Percentiles rank a stretch among this genome's conserved stretches.
Conservation (phyloP, 2,888 invertebrate species). For the Esperia sulphurella region DNA sequence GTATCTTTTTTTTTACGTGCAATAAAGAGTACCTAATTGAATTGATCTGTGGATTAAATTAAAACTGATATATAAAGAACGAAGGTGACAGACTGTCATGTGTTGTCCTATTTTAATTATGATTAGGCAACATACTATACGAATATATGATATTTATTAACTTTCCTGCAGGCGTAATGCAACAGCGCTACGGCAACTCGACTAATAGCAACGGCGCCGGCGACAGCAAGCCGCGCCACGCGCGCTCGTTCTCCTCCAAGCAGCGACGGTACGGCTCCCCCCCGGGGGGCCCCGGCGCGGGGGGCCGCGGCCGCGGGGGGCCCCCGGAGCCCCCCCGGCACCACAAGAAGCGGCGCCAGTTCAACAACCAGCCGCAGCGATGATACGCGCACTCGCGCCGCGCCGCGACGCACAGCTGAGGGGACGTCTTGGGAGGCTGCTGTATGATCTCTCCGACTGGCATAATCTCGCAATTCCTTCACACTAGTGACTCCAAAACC, state of each 20-base stretch:
- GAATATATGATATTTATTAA: too few species aligned
- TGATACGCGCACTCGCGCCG: conserved; percentile 13
- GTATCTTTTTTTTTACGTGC: too few species aligned
- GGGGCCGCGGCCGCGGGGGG: conserved; percentile 10
- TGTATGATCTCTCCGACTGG: too few species aligned
- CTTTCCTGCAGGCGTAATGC: conserved; percentile 48
- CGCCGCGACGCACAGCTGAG: background rate
- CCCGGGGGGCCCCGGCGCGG: conserved; percentile 20
- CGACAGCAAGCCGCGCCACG: conserved; percentile 26
- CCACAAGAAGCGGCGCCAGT: conserved; percentile 48
- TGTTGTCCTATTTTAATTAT: too few species aligned
- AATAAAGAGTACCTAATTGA: too few species aligned
- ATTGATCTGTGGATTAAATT: too few species aligned
- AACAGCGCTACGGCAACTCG: conserved; percentile 45
- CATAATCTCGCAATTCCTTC: too few species aligned
- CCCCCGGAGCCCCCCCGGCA: conserved; percentile 20
- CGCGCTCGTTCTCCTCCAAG: conserved; percentile 42
- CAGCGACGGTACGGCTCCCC: conserved; percentile 42
- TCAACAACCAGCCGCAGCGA: conserved; percentile 42
- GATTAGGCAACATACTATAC: too few species aligned
- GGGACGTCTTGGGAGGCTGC: too few species aligned
- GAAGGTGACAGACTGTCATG: too few species aligned
- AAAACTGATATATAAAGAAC: too few species aligned
- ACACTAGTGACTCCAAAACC: too few species aligned
- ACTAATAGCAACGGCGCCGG: conserved; percentile 20